Percentiles rank a stretch among this genome's conserved stretches.
These are phyloP conservation scores for Schizothorax lantsangensis DNA, from an alignment of 2,797 vertebrate species.

Conservation along the genomic window DNA sequence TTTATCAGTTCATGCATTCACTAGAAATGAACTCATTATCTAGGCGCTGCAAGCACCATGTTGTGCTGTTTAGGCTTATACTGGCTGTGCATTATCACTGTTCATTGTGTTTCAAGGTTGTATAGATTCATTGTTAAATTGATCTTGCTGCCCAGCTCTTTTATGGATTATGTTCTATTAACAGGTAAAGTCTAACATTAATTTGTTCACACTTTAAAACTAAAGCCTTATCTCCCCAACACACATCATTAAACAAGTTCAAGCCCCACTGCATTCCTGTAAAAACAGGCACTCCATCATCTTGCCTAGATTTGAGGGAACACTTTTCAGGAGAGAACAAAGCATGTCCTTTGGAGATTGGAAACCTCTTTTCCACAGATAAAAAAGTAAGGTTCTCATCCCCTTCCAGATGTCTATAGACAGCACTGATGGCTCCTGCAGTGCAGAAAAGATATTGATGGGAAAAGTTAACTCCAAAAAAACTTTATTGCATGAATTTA, in stretches of 20 bases:
- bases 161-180: neutral
- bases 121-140: neutral
- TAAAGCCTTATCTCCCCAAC: conserved; percentile 9
- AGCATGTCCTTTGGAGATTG: conserved; percentile 15
- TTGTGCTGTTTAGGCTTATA: neutral
- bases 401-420: neutral
- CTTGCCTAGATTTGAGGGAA: conserved; percentile 32
- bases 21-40: neutral
- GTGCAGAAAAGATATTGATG: neutral
- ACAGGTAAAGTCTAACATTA: neutral
- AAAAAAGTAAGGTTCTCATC: neutral
- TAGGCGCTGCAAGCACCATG: neutral
- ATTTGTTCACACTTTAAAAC: conserved; percentile 15
- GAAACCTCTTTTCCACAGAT: conserved; percentile 5
- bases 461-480: neutral
- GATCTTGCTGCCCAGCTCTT: neutral
- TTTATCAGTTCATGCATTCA: neutral
- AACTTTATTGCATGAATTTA: neutral
- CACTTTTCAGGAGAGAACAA: conserved; percentile 20
- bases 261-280: neutral
- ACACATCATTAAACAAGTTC: neutral
- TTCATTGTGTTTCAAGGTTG: conserved; percentile 1
- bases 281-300: conserved; percentile 24
- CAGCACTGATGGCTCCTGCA: neutral
- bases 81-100: neutral